Conservation (phyloP, 37 sponge, comb jelly and placozoan genomes). For the Diacarnus erythraeanus region DNA sequence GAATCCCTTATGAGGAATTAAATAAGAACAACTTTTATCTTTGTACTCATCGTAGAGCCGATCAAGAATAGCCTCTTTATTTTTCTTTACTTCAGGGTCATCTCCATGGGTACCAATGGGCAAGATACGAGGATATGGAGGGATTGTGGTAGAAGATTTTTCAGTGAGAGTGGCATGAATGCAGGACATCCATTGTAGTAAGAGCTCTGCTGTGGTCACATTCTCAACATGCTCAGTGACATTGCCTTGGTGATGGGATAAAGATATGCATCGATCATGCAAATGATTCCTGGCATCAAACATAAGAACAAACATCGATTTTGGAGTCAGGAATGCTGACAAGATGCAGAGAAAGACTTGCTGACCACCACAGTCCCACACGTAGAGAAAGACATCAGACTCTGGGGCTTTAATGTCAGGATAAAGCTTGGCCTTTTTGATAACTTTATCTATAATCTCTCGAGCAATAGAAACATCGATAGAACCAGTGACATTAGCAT, state of each 20-base stretch:
- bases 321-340: constrained; percentile 48
- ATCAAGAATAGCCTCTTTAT: background rate
- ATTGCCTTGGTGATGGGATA: constrained; percentile 17
- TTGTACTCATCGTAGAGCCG: background rate
- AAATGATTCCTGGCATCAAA: constrained; percentile 53
- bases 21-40: constrained; percentile 12
- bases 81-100: background rate
- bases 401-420: background rate
- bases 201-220: background rate
- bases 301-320: constrained; percentile 42
- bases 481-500: background rate
- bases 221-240: background rate
- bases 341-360: constrained; percentile 43
- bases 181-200: constrained; percentile 41
- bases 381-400: constrained; percentile 12
- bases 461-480: background rate
- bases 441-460: background rate
- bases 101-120: constrained; percentile 51
- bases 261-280: background rate
- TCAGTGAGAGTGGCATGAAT: constrained; percentile 20
- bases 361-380: constrained; percentile 78
- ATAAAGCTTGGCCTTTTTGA: background rate
- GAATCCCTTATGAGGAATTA: background rate
- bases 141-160: background rate
- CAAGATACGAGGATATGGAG: constrained; percentile 9